These are phyloP conservation scores for Deilephila elpenor DNA, from an alignment of 2,888 invertebrate species.

Conservation along the genomic window DNA sequence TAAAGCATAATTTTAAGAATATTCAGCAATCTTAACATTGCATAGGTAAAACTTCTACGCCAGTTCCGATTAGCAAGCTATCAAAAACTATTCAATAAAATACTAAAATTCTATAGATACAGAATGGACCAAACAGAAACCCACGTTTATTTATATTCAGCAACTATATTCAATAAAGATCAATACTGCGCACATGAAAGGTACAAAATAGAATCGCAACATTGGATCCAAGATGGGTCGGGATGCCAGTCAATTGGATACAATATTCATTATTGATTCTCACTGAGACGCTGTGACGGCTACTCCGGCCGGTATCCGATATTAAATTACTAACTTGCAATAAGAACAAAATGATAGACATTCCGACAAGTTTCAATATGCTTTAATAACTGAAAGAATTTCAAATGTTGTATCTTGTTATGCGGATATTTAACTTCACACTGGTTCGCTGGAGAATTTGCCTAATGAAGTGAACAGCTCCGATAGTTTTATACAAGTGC, in stretches of 20 bases:
- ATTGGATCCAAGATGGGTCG: neutral
- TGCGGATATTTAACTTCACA: neutral
- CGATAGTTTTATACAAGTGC: conserved; percentile 44
- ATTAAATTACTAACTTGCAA: conserved; percentile 30
- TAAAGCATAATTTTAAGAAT: too few species aligned
- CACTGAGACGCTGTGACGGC: conserved; percentile 35
- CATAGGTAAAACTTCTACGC: too few species aligned
- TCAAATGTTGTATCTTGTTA: neutral
- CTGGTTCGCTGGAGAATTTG: conserved; percentile 3
- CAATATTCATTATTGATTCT: conserved; percentile 58
- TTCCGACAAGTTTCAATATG: conserved; percentile 5
- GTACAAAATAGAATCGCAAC: neutral
- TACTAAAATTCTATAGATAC: too few species aligned
- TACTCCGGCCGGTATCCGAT: conserved; percentile 28
- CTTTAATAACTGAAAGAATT: neutral
- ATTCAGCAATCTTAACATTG: too few species aligned
- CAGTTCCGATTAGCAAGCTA: too few species aligned
- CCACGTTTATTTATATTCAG: neutral
- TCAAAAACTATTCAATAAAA: too few species aligned
- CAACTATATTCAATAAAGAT: neutral
- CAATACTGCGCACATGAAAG: neutral
- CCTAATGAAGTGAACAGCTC: conserved; percentile 22
- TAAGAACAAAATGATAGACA: conserved; percentile 19
- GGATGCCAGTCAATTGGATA: conserved; percentile 48
- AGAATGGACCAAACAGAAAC: neutral